Percentiles rank a stretch among this genome's conserved stretches.
Conservation (phyloP, 2,797 vertebrate species). For the Gephyroberyx darwinii region DNA sequence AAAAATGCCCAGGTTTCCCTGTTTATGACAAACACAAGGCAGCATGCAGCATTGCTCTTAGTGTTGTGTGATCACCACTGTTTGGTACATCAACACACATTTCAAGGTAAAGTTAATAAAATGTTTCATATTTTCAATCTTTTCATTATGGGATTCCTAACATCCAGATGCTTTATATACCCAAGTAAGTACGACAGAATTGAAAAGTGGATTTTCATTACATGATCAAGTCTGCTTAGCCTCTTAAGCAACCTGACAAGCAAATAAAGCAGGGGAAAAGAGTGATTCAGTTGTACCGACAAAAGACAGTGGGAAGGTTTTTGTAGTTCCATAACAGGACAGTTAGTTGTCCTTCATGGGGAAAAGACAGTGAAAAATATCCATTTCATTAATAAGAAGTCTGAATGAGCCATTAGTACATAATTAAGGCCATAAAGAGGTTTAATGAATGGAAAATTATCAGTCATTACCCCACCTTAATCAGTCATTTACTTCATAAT, state of each 20-base stretch:
- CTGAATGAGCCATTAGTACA: constrained; percentile 59
- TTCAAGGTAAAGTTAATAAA: neutral
- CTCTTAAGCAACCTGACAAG: neutral
- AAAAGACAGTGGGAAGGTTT: neutral
- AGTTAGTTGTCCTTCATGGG: constrained; percentile 44
- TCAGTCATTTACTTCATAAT: constrained; percentile 61
- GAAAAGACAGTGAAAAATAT: constrained; percentile 53
- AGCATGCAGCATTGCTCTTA: neutral
- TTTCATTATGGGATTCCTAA: neutral
- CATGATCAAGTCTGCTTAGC: neutral
- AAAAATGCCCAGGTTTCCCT: neutral
- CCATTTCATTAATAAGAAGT: constrained; percentile 59
- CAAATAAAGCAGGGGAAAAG: neutral
- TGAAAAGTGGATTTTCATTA: neutral
- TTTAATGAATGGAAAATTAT: constrained; percentile 76
- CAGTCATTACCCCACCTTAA: constrained; percentile 58
- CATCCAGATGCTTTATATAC: too few species aligned
- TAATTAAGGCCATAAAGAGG: constrained; percentile 65
- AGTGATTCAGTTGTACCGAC: neutral
- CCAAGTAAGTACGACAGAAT: neutral
- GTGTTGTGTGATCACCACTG: neutral
- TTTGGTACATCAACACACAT: neutral
- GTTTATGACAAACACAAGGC: neutral
- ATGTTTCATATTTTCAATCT: neutral
- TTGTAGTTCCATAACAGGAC: constrained; percentile 11